Base-by-base conservation (phyloP, 2,113 vertebrate genomes). In the Hylia prasina region DNA sequence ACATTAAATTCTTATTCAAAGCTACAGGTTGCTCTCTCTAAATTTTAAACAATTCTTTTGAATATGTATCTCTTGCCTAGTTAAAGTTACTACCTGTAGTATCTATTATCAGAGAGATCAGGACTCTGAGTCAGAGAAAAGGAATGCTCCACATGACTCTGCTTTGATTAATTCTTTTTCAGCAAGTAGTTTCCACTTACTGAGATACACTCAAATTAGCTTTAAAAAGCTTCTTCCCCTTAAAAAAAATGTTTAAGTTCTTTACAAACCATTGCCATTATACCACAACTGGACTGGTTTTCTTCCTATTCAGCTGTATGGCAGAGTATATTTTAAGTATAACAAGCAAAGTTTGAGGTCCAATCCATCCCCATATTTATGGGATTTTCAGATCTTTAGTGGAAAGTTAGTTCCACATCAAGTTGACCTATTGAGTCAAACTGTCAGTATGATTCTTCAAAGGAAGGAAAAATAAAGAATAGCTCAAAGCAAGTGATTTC, bases 401-500 rank as follows among this genome's bases (percentile, higher is more conserved):
- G 60, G 88, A 95, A 90, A 78, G 21, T 35, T 85, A 65, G 45
- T 35, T 95, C 78, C 51, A 85, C 54, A 77, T 79, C 54, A 89
- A 79, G 50, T 54, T 89, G 79, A 93, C 89, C 82, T 93, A 50
- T 73, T 88, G 63, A 95, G 75, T 85, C 54, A 85, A 92, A 92
- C 60, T 51, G 78, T 85, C 84, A 80, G 63, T 76, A 90, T 57
- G 54, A 65, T 69, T 85, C 82, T 94, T 93, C 78, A 96, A 89
- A 95, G 56, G 21, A 70, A 87, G 39, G 7, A 58, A 81, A 87
- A 78, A 70, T 31, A 77, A 91, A 89, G n/a, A 69, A 37, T 40
- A 91, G 73, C 72, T 95, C 78, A 95, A 93, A 96, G 81, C 33
- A 72, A 87, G 81, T 73, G 56, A 63, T 89, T 95, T 84, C 61